These are phyloP conservation scores for Psilanteris sp. DNA, from an alignment of 1,140 invertebrate genomes.

Conservation along the genomic window DNA sequence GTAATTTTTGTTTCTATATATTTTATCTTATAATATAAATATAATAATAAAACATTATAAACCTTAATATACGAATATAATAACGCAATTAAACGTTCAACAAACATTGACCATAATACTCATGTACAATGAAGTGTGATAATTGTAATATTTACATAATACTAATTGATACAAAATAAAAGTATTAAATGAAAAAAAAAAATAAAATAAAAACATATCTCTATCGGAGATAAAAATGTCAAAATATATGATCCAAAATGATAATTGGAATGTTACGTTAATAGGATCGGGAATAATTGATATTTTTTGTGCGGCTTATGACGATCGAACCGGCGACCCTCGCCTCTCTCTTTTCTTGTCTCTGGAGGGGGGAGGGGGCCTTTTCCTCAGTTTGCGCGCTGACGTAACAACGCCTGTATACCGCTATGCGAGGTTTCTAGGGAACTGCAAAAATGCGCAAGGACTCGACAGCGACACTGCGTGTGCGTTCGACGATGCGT, in stretches of 20 bases:
- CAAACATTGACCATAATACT: too few relatives aligned
- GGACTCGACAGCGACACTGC: slow-evolving; percentile 41
- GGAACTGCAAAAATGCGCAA: slow-evolving; percentile 61
- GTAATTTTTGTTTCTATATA: too few relatives aligned
- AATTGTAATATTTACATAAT: too few relatives aligned
- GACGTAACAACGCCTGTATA: slow-evolving; percentile 60
- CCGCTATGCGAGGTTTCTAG: slow-evolving; percentile 55
- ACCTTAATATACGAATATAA: too few relatives aligned
- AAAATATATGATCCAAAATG: background rate
- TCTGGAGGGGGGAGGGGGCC: slow-evolving; percentile 19
- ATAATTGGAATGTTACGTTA: slow-evolving; percentile 29
- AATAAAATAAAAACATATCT: too few relatives aligned
- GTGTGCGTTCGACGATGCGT: slow-evolving; percentile 38
- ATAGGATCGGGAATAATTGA: slow-evolving; percentile 40
- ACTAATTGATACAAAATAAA: too few relatives aligned
- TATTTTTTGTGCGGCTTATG: slow-evolving; percentile 45
- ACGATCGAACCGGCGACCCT: slow-evolving; percentile 48
- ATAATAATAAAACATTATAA: too few relatives aligned
- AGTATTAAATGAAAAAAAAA: background rate
- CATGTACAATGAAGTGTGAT: too few relatives aligned
- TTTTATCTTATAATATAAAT: too few relatives aligned
- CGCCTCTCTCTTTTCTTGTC: slow-evolving; percentile 49
- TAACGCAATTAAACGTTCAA: too few relatives aligned
- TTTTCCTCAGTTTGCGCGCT: slow-evolving; percentile 50
- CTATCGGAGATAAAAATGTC: background rate